Percentiles rank a stretch among this genome's conserved stretches.
Conservation (phyloP, 2,113 vertebrate genomes). For the Opisthocomus hoazin region DNA sequence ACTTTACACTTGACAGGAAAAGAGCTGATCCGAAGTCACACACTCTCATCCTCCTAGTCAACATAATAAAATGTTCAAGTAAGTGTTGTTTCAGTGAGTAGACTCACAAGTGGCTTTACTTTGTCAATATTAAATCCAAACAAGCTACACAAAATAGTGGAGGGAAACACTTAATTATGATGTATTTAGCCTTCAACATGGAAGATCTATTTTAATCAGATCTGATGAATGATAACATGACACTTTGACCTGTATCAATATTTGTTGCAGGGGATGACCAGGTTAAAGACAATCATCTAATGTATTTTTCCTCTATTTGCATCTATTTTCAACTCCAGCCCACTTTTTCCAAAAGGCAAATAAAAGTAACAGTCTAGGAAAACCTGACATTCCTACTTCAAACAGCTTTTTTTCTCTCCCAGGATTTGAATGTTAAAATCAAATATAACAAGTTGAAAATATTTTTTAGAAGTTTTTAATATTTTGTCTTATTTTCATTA, state of each 20-base stretch:
- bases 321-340: not conserved
- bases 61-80: not conserved
- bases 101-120: not conserved
- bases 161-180: not conserved
- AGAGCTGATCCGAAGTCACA: not conserved
- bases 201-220: not conserved
- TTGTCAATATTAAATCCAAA: not conserved
- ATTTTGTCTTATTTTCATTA: not conserved
- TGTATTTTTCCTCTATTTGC: not conserved
- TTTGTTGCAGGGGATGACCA: not conserved
- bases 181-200: not conserved
- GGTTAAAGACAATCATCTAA: not conserved
- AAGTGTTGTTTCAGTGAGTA: not conserved
- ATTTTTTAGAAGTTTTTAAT: not conserved
- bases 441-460: not conserved
- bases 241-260: not conserved
- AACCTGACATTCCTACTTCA: not conserved
- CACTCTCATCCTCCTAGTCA: not conserved
- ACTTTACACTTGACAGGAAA: not conserved
- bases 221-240: not conserved
- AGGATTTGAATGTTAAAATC: not conserved
- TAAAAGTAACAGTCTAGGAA: not conserved
- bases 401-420: not conserved
- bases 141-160: not conserved
- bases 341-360: not conserved